Conservation (phyloP, 2,113 vertebrate species). For the Poecilia latipinna region DNA sequence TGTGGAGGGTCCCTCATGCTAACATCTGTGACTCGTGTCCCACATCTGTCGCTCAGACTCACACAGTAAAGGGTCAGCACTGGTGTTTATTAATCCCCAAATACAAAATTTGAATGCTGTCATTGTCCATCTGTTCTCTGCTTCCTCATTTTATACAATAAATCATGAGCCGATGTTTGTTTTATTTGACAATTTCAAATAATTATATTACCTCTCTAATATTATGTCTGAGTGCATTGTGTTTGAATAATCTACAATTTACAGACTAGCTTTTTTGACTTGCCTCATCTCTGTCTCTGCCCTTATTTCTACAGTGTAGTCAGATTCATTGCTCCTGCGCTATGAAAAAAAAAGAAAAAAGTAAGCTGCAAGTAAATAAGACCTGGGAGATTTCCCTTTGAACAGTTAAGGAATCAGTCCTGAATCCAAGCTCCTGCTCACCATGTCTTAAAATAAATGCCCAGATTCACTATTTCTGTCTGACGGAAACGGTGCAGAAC, state of each 20-base stretch:
- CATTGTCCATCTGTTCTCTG: conserved; percentile 67
- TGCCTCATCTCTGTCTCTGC: not conserved
- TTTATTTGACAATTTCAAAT: not conserved
- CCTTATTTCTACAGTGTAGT: not conserved
- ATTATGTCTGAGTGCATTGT: not conserved
- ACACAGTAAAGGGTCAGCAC: conserved; percentile 57
- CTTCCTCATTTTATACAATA: not conserved
- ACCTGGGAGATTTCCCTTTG: not conserved
- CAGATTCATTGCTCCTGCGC: not conserved
- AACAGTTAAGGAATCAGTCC: conserved; percentile 15
- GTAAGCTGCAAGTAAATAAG: not conserved
- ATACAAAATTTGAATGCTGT: conserved; percentile 68
- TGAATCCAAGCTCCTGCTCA: conserved; percentile 5
- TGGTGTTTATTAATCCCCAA: conserved; percentile 67
- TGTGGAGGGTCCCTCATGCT: conserved; percentile 7
- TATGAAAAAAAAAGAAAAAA: not conserved
- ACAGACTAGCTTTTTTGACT: not conserved
- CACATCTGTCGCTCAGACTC: conserved; percentile 15
- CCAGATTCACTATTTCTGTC: conserved; percentile 2
- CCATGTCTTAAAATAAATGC: not conserved
- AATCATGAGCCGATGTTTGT: not conserved
- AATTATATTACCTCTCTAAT: not conserved
- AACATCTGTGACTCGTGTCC: conserved; percentile 29
- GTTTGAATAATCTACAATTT: not conserved
- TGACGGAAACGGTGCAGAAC: not conserved